phyloP scores from a whole-genome alignment of 2,888 invertebrate genomes.

The Drosophila macrospina region DNA sequence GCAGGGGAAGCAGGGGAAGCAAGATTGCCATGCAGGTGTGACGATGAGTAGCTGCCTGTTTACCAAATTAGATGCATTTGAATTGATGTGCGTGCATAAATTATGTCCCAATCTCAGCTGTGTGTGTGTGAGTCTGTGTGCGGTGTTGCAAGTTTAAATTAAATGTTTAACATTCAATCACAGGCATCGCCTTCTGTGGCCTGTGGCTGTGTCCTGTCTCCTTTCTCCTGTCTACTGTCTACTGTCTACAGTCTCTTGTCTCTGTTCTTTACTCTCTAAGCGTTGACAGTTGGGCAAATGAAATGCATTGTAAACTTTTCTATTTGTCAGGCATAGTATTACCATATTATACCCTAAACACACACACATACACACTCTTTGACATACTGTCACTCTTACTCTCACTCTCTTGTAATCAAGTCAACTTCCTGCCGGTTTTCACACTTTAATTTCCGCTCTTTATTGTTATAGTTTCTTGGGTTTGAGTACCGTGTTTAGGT shows the following conservation, averaged over 20 bases:
- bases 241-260: conserved; percentile 10
- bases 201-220: conserved; percentile 16
- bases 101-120: conserved; percentile 59
- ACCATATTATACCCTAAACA: conserved; percentile 16
- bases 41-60: conserved; percentile 66
- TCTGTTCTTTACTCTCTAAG: conserved; percentile 4
- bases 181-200: conserved; percentile 54
- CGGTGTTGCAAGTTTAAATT: conserved; percentile 73
- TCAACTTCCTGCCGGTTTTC: conserved; percentile 79
- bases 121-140: background rate
- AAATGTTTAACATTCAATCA: conserved; percentile 79
- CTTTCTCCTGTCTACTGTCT: conserved; percentile 14
- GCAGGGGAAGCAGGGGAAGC: background rate
- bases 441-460: conserved; percentile 81
- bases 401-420: conserved; percentile 72
- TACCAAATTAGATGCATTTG: conserved; percentile 80
- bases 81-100: conserved; percentile 80
- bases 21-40: conserved; percentile 66
- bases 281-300: conserved; percentile 64
- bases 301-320: conserved; percentile 77
- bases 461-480: conserved; percentile 74
- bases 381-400: conserved; percentile 37
- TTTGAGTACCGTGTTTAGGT: conserved; percentile 33
- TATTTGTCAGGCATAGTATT: conserved; percentile 60
- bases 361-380: conserved; percentile 14